phyloP scores from a whole-genome alignment of 2,888 invertebrate species.

The Malthinus seriepunctatus region DNA sequence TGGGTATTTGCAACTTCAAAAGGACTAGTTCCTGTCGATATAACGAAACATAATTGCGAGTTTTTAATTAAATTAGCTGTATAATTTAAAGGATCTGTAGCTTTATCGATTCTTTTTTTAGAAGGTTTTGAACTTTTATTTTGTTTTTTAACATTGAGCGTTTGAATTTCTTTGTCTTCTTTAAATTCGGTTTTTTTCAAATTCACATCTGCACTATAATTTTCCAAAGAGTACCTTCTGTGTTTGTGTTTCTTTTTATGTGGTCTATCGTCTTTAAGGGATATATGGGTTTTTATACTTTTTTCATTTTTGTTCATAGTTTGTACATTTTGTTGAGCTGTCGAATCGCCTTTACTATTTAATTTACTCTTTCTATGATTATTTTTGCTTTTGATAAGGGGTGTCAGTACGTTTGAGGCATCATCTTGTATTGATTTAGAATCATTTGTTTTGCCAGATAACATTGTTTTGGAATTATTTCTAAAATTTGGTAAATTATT shows the following conservation, averaged over 20 bases:
- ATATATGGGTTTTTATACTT: background rate
- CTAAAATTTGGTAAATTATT: background rate
- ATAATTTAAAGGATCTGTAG: background rate
- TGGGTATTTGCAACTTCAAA: background rate
- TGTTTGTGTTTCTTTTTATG: slow-evolving; percentile 1
- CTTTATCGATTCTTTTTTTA: background rate
- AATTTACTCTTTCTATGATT: background rate
- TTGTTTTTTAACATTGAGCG: background rate
- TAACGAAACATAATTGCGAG: background rate
- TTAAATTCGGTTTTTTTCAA: background rate
- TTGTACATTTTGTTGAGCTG: background rate
- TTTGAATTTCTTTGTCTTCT: background rate
- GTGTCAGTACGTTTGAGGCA: background rate
- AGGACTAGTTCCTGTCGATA: background rate
- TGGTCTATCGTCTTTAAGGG: background rate
- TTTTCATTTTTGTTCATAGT: background rate
- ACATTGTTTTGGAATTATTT: background rate
- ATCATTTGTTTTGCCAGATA: slow-evolving; percentile 1
- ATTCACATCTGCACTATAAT: background rate
- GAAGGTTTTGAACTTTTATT: background rate
- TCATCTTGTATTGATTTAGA: background rate
- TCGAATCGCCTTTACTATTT: background rate
- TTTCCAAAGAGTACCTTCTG: background rate
- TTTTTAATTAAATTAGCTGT: slow-evolving; percentile 1
- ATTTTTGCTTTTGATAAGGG: background rate